Conservation (phyloP, 2,113 vertebrate genomes). For the Cinclus mexicanus region DNA sequence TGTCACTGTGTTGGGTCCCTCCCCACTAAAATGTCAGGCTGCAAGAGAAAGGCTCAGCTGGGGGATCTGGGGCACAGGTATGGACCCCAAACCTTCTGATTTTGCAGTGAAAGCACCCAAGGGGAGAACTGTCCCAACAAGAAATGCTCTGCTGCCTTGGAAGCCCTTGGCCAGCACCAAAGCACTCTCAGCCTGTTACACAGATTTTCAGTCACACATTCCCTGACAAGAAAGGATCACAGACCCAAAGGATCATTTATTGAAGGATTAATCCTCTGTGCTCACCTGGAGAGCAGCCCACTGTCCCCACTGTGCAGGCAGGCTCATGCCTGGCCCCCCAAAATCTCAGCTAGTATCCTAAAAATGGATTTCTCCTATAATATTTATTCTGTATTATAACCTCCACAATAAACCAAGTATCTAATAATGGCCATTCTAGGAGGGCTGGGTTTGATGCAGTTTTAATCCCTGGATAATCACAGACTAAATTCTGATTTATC, state of each 20-base stretch:
- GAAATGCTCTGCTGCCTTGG: not conserved
- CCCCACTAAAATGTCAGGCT: not conserved
- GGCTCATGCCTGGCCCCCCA: not conserved
- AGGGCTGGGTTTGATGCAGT: not conserved
- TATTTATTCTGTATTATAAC: not conserved
- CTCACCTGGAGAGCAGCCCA: not conserved
- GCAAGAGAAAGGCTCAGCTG: not conserved
- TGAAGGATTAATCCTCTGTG: not conserved
- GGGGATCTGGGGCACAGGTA: not conserved
- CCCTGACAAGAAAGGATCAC: not conserved
- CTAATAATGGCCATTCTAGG: not conserved
- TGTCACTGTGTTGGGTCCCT: not conserved
- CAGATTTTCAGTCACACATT: not conserved
- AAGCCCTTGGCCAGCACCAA: not conserved
- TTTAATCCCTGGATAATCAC: not conserved
- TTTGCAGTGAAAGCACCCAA: not conserved
- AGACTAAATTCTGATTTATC: not conserved
- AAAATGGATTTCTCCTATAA: accelerated
- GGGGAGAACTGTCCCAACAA: accelerated
- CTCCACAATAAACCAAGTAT: not conserved
- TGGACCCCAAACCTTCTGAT: not conserved
- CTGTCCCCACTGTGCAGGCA: not conserved
- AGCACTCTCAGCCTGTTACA: not conserved
- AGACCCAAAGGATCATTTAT: not conserved
- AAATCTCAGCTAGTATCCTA: not conserved